Conservation (phyloP, 2,888 invertebrate genomes). For the Cephus spinipes region DNA sequence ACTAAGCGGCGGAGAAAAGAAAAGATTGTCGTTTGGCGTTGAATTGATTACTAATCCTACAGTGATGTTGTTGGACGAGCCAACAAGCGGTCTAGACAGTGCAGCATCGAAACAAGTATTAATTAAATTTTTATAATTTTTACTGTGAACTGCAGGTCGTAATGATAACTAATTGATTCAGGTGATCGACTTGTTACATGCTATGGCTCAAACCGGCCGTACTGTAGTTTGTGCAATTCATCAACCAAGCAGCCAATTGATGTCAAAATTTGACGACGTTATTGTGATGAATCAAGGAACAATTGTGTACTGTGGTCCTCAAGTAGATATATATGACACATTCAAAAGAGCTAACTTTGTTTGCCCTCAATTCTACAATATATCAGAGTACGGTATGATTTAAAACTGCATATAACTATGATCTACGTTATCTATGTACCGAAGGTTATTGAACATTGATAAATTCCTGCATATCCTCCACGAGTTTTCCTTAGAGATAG, state of each 20-base stretch:
- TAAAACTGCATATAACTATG: not conserved
- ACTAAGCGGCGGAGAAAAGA: conserved; percentile 73
- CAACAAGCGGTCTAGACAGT: conserved; percentile 74
- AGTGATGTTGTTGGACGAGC: conserved; percentile 74
- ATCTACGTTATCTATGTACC: not conserved
- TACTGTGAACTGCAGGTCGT: too few species aligned
- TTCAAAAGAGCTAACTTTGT: conserved; percentile 72
- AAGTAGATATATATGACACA: conserved; percentile 71
- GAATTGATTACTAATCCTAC: conserved; percentile 74
- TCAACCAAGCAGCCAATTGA: conserved; percentile 82
- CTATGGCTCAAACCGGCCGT: conserved; percentile 74
- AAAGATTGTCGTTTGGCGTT: conserved; percentile 72
- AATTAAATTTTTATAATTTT: not conserved
- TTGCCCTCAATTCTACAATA: conserved; percentile 83
- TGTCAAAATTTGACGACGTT: conserved; percentile 80
- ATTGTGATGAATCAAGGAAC: conserved; percentile 77
- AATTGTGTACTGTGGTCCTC: conserved; percentile 77
- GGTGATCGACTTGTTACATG: conserved; percentile 72
- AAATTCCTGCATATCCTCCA: not conserved
- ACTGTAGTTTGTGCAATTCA: conserved; percentile 84
- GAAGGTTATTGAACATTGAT: not conserved
- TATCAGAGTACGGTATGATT: conserved; percentile 78
- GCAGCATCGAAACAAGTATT: conserved; percentile 75
- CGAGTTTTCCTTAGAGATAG: not conserved
- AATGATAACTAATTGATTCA: conserved; percentile 37